Evolutionary conservation across 2,888 invertebrate genomes (phyloP).

Genomic region (Rotaria socialis): DNA sequence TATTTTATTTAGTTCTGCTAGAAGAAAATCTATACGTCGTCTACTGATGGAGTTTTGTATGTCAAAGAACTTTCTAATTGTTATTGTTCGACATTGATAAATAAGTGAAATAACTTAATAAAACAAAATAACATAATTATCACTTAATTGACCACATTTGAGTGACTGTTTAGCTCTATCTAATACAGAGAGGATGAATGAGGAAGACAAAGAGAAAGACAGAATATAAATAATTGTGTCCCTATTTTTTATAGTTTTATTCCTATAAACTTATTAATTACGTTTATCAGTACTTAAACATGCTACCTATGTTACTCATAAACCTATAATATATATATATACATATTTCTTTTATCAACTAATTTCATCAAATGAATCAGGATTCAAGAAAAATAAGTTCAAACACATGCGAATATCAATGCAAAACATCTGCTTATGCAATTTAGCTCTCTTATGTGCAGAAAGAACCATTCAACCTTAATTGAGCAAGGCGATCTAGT

Average conservation of each 20-base stretch:
- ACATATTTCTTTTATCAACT: background rate
- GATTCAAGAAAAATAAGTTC: background rate
- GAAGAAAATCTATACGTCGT: background rate
- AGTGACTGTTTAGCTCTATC: background rate
- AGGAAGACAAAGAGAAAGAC: too few species aligned
- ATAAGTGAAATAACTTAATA: background rate
- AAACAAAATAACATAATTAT: background rate
- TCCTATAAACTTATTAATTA: too few species aligned
- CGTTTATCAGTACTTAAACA: background rate
- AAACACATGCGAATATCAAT: background rate
- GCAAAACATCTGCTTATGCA: background rate
- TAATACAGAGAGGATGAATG: too few species aligned
- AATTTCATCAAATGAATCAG: background rate
- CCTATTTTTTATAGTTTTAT: too few species aligned
- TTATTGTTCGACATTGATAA: background rate
- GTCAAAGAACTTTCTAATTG: background rate
- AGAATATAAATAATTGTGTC: too few species aligned
- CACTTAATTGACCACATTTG: background rate
- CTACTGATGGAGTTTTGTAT: background rate
- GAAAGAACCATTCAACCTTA: background rate
- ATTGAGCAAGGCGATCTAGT: background rate
- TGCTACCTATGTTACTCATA: background rate
- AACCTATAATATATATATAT: background rate
- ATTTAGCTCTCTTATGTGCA: background rate
- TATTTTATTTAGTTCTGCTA: background rate